Evolutionary conservation across 2,797 vertebrate species (phyloP).

Genomic region (Sebastes minor): DNA sequence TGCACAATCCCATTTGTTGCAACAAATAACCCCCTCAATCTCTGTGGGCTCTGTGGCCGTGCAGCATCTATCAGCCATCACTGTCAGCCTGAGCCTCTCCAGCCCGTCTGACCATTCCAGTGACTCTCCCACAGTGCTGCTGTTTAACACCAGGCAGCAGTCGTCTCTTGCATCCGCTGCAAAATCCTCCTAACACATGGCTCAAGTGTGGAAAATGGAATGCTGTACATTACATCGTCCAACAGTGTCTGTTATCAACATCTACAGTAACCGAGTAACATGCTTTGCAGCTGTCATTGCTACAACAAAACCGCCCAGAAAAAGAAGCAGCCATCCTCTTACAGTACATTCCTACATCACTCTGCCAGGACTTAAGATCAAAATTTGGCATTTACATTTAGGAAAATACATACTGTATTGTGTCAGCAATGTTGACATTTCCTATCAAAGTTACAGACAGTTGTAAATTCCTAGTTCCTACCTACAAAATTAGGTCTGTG

Average conservation of each 20-base stretch:
- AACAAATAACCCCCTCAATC: slow-evolving; percentile 55
- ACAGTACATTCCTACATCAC: background rate
- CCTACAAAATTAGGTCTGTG: background rate
- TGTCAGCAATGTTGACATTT: background rate
- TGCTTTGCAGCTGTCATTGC: background rate
- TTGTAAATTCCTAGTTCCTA: background rate
- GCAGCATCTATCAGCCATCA: slow-evolving; percentile 58
- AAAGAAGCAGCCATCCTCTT: background rate
- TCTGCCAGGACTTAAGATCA: background rate
- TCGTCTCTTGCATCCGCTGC: slow-evolving; percentile 17
- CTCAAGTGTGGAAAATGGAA: slow-evolving; percentile 20
- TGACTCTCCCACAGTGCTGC: slow-evolving; percentile 27
- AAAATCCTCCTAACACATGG: slow-evolving; percentile 32
- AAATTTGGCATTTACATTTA: background rate
- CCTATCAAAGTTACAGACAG: background rate
- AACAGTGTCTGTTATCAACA: background rate
- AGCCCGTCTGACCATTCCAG: slow-evolving; percentile 24
- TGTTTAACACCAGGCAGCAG: slow-evolving; percentile 35
- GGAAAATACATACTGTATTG: background rate
- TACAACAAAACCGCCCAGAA: background rate
- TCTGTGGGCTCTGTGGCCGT: slow-evolving; percentile 35
- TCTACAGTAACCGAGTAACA: background rate
- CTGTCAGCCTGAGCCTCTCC: slow-evolving; percentile 46
- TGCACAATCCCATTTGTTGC: slow-evolving; percentile 66
- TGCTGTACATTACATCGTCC: slow-evolving; percentile 9